phyloP scores from a whole-genome alignment of 1,140 invertebrate genomes.

The Apis laboriosa region DNA sequence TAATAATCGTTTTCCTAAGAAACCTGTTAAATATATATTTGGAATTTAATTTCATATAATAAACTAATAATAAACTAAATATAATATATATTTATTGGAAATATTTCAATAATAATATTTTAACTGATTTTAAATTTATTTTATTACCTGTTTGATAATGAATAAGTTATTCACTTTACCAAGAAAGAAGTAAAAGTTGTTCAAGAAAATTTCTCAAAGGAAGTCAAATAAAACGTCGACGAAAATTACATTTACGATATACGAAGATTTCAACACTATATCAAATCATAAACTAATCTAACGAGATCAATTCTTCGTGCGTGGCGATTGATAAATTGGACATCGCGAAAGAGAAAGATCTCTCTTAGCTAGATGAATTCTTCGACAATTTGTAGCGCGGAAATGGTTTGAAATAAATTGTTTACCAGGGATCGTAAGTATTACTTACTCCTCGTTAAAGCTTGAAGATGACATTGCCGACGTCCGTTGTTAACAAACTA shows the following conservation, averaged over 20 bases:
- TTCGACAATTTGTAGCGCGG: constrained; percentile 13
- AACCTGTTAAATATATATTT: background rate
- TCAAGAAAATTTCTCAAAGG: background rate
- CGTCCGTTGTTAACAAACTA: constrained; percentile 44
- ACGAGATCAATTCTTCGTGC: background rate
- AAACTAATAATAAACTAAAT: background rate
- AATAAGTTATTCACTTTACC: background rate
- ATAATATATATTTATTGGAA: background rate
- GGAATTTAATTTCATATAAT: background rate
- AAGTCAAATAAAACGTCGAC: background rate
- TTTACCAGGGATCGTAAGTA: constrained; percentile 24
- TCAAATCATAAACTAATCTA: constrained; percentile 18
- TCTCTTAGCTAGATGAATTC: background rate
- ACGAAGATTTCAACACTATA: constrained; percentile 15
- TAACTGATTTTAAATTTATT: background rate
- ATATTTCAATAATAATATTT: background rate
- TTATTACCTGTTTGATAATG: background rate
- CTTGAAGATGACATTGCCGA: constrained; percentile 37
- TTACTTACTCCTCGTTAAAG: constrained; percentile 60
- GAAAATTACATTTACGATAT: background rate
- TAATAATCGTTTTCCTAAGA: too few species aligned
- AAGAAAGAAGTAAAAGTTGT: background rate
- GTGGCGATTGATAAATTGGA: background rate
- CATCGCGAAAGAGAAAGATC: background rate
- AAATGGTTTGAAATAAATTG: constrained; percentile 6